Conservation (phyloP, 2,888 invertebrate species). For the Trisateles emortualis region DNA sequence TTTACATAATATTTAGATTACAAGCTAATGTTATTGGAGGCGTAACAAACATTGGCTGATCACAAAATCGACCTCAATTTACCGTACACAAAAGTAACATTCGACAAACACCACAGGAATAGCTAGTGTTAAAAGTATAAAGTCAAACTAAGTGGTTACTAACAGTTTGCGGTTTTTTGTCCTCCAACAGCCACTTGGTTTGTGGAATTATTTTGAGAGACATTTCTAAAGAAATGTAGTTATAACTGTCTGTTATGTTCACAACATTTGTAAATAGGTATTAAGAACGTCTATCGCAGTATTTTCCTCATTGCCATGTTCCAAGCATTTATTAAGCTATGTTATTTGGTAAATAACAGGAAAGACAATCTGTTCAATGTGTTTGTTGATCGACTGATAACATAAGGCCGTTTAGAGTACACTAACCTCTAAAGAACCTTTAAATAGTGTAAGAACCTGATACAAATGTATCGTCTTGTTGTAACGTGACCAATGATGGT, state of each 20-base stretch:
- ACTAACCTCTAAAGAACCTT: slow-evolving; percentile 26
- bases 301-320: neutral
- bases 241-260: neutral
- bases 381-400: neutral
- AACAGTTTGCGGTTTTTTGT: slow-evolving; percentile 31
- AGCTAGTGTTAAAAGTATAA: slow-evolving; percentile 17
- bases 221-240: slow-evolving; percentile 3
- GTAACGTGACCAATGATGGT: slow-evolving; percentile 60
- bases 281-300: too few species aligned
- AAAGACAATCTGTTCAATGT: neutral
- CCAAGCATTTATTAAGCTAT: neutral
- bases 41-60: slow-evolving; percentile 33
- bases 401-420: slow-evolving; percentile 25
- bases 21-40: slow-evolving; percentile 50
- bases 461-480: slow-evolving; percentile 49
- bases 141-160: slow-evolving; percentile 26
- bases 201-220: slow-evolving; percentile 7
- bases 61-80: slow-evolving; percentile 3
- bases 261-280: too few species aligned
- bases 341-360: neutral
- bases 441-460: slow-evolving; percentile 41
- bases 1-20: slow-evolving; percentile 68
- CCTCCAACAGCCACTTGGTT: slow-evolving; percentile 16
- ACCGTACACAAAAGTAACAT: slow-evolving; percentile 7
- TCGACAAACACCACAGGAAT: neutral